Percentiles rank a stretch among this genome's conserved stretches.
Evolutionary conservation across 1,140 invertebrate genomes (phyloP).

Genomic region (Chionoecetes opilio): DNA sequence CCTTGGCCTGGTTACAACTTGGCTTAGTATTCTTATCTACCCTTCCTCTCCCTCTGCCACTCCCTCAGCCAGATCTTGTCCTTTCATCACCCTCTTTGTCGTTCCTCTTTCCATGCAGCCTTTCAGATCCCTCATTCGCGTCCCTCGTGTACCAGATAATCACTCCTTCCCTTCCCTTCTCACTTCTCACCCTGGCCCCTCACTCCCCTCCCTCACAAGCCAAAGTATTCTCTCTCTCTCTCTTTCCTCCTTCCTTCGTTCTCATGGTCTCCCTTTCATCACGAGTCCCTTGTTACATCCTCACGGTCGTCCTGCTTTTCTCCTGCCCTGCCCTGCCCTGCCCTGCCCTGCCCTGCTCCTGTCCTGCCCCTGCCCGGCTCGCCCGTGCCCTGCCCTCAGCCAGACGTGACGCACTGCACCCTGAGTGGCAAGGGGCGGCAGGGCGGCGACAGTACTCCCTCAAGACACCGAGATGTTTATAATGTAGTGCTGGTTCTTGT

Average conservation of each 20-base stretch:
- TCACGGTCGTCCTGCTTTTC: not conserved
- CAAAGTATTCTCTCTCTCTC: not conserved
- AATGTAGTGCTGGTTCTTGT: not conserved
- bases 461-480: not conserved
- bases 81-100: not conserved
- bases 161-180: not conserved
- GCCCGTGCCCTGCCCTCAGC: not conserved
- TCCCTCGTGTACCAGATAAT: slow-evolving; percentile 3
- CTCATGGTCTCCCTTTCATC: not conserved
- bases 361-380: not conserved
- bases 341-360: not conserved
- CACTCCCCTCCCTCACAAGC: not conserved
- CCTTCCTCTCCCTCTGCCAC: not conserved
- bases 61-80: not conserved
- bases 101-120: not conserved
- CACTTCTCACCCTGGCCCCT: not conserved
- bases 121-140: not conserved
- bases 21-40: not conserved
- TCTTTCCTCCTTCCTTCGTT: not conserved
- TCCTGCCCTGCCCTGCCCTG: not conserved
- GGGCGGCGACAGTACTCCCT: not conserved
- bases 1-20: not conserved
- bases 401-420: not conserved
- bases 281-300: not conserved
- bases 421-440: not conserved